These are phyloP conservation scores for Hypotaenidia okinawae DNA, from an alignment of 2,797 vertebrate genomes.

Conservation along the genomic window DNA sequence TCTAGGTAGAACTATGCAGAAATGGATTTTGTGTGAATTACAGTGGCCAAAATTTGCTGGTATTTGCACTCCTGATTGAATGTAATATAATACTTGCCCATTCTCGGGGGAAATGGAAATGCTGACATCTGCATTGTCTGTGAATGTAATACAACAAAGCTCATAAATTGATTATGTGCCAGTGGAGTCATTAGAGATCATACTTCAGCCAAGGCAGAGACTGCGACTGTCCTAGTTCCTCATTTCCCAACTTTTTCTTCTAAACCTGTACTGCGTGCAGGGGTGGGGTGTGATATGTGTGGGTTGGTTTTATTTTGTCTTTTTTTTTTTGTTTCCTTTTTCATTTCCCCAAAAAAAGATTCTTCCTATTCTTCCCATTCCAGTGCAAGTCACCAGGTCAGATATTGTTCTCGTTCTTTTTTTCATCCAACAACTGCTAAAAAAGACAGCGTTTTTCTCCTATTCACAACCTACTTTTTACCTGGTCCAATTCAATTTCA, in stretches of 20 bases:
- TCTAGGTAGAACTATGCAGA: neutral
- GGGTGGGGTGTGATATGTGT: too few relatives aligned
- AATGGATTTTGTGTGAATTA: neutral
- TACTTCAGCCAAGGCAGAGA: neutral
- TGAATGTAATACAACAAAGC: neutral
- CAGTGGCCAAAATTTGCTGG: neutral
- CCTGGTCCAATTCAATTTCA: neutral
- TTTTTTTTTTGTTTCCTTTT: rapidly evolving
- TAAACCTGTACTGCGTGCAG: neutral
- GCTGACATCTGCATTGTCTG: neutral
- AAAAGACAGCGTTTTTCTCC: neutral
- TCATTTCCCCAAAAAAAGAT: neutral
- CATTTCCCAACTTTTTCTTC: neutral
- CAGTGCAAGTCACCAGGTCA: neutral
- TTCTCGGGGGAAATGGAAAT: neutral
- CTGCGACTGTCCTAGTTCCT: neutral
- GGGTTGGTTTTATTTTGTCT: neutral
- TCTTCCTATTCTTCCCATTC: neutral
- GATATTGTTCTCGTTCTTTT: neutral
- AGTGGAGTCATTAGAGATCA: neutral
- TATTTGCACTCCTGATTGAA: neutral
- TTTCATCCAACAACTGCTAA: neutral
- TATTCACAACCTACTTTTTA: constrained; percentile 1
- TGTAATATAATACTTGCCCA: neutral
- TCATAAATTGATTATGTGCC: constrained; percentile 28